These are phyloP conservation scores for Ibidorhyncha struthersii DNA, from an alignment of 2,113 vertebrate species.

Conservation along the genomic window DNA sequence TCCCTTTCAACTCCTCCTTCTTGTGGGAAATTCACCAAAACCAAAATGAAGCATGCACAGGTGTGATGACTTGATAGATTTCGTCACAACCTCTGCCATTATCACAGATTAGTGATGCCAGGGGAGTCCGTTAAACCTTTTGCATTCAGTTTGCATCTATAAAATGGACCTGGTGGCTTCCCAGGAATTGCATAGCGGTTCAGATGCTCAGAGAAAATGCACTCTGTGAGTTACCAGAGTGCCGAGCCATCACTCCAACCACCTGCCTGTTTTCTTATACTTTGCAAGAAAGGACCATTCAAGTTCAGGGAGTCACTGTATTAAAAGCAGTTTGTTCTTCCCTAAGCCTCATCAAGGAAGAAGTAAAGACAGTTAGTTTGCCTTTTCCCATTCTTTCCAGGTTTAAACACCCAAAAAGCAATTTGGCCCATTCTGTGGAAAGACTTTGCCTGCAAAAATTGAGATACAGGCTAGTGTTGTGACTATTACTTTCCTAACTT, in stretches of 20 bases:
- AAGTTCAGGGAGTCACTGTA: background rate
- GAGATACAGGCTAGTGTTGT: slow-evolving; percentile 76
- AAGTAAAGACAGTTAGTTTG: background rate
- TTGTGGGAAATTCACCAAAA: background rate
- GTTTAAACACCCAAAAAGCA: slow-evolving; percentile 73
- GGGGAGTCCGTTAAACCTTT: background rate
- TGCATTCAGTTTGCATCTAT: background rate
- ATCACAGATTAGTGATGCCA: background rate
- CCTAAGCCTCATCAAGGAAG: background rate
- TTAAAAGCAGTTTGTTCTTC: background rate
- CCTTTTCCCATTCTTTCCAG: slow-evolving; percentile 41
- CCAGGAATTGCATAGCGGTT: background rate
- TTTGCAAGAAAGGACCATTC: background rate
- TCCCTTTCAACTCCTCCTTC: background rate
- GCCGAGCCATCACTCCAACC: background rate
- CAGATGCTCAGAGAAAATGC: background rate
- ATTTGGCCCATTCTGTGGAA: slow-evolving; percentile 81
- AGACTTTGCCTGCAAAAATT: slow-evolving; percentile 67
- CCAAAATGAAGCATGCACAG: rapidly evolving
- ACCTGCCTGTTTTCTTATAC: background rate
- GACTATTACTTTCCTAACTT: slow-evolving; percentile 72
- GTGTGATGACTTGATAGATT: background rate
- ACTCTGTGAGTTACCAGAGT: background rate
- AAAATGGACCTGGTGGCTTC: background rate
- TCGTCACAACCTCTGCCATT: background rate